Base-by-base conservation (phyloP, 2,888 invertebrate species). In the Blastobasis lacticolella region DNA sequence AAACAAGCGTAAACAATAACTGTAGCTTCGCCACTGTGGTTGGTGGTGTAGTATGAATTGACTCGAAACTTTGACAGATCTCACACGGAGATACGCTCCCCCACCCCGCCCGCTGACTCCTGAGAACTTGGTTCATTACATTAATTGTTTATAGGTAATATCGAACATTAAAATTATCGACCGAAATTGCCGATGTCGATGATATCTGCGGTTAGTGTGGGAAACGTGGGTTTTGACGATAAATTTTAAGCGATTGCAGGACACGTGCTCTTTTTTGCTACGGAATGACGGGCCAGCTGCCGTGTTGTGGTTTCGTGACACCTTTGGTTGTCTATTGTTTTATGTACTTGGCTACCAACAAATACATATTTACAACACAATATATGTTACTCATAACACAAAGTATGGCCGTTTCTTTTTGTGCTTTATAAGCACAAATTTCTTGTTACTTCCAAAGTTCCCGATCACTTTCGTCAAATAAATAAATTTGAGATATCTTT, bases 61-160 rank as follows among this genome's bases (percentile, higher is more conserved):
- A 71, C 69, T 75, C 68, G 68, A 72, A 72, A 77, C 75, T 69
- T 69, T 62, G 55, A 52, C 60, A 73, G 86, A 87, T 87, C 82
- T 87, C 87, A 79, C 87, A 87, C 77, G 78, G 62, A 75, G 87
- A 87, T 87, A 85, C 49, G 59, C 61, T 54, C 68, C 77, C 62
- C 81, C 80, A 76, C 72, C 64, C 61, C 65, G 70, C 82, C 85
- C 70, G 81, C 71, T 69, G 78, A 58, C 70, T 76, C 74, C 75
- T 81, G 85, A 81, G 81, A 85, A 85, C 81, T 71, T 71, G 74
- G 77, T 76, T 84, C 77, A 75, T 83, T 84, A 82, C 68, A 56
- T 52, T 10, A 42, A 37, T 46, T 38, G 38, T 48, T 45, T 46
- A 44, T 51, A 52, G 10, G 10, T 52, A 46, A 49, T 51, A 38